Percentiles rank a stretch among this genome's conserved stretches.
Evolutionary conservation across 2,113 vertebrate species (phyloP).

Genomic region (Petrocephalus zakoni): DNA sequence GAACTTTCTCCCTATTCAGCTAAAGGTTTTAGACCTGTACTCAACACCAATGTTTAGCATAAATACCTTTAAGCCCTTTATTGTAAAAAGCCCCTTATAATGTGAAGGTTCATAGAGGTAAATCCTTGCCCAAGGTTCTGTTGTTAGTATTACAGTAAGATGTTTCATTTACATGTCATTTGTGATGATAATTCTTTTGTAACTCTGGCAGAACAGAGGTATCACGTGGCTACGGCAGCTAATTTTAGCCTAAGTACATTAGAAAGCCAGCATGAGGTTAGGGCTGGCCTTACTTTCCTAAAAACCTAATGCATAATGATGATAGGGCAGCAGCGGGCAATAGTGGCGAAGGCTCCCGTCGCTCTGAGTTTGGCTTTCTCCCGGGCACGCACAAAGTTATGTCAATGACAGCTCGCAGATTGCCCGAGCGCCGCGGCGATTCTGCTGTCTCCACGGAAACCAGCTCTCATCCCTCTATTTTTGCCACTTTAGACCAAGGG

Average conservation of each 20-base stretch:
- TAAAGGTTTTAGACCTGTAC: neutral
- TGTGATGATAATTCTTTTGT: neutral
- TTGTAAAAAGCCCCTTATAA: slow-evolving; percentile 55
- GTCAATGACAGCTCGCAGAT: neutral
- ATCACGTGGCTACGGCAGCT: neutral
- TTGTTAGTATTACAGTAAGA: neutral
- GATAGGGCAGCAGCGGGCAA: neutral
- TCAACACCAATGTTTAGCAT: neutral
- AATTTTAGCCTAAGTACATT: neutral
- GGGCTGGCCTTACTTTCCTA: neutral
- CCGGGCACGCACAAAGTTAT: neutral
- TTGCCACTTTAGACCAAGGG: neutral
- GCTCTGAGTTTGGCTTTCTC: neutral
- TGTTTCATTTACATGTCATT: slow-evolving; percentile 14
- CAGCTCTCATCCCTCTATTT: neutral
- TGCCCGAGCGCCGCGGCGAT: neutral
- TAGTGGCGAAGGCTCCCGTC: neutral
- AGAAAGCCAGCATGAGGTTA: too few relatives aligned
- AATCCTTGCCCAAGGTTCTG: slow-evolving; percentile 13
- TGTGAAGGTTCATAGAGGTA: slow-evolving; percentile 55
- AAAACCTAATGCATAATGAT: neutral
- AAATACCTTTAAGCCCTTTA: slow-evolving; percentile 26
- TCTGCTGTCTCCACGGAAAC: neutral
- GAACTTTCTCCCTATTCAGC: neutral
- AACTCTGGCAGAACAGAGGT: neutral